Percentiles rank a stretch among this genome's conserved stretches.
Conservation (phyloP, 2,888 invertebrate genomes). For the Dasysyrphus tricinctus region DNA sequence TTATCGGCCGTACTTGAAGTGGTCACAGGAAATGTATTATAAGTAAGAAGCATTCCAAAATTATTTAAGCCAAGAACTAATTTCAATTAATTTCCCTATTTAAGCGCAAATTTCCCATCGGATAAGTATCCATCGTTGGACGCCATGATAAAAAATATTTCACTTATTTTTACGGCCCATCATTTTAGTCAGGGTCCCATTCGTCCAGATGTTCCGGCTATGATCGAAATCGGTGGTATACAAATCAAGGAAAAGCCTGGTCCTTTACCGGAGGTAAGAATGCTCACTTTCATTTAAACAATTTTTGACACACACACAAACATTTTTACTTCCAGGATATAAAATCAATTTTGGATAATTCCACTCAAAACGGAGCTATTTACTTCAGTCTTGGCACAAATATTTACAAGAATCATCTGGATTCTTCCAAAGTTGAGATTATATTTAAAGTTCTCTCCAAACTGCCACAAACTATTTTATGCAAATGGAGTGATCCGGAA, state of each 20-base stretch:
- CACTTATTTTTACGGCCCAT: slow-evolving; percentile 77
- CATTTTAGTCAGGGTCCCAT: slow-evolving; percentile 78
- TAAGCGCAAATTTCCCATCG: slow-evolving; percentile 77
- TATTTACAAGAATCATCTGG: slow-evolving; percentile 75
- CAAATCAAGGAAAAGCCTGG: slow-evolving; percentile 77
- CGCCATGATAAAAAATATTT: slow-evolving; percentile 77
- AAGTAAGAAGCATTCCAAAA: neutral
- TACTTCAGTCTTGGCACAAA: slow-evolving; percentile 82
- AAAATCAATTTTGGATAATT: slow-evolving; percentile 78
- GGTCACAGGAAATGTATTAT: neutral
- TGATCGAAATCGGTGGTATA: slow-evolving; percentile 69
- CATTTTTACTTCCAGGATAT: slow-evolving; percentile 73
- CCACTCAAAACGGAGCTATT: slow-evolving; percentile 80
- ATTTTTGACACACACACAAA: neutral
- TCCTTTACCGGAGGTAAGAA: slow-evolving; percentile 76
- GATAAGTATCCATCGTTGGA: slow-evolving; percentile 77
- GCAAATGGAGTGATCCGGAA: slow-evolving; percentile 87
- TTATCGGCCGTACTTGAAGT: neutral
- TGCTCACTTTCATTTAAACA: neutral
- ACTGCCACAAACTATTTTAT: slow-evolving; percentile 86
- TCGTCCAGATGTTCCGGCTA: slow-evolving; percentile 78
- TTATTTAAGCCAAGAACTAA: neutral
- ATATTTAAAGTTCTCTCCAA: slow-evolving; percentile 81
- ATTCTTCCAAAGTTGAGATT: slow-evolving; percentile 83
- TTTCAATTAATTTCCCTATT: neutral